Conservation (phyloP, 2,888 invertebrate genomes). For the Chymomyza caudatula region DNA sequence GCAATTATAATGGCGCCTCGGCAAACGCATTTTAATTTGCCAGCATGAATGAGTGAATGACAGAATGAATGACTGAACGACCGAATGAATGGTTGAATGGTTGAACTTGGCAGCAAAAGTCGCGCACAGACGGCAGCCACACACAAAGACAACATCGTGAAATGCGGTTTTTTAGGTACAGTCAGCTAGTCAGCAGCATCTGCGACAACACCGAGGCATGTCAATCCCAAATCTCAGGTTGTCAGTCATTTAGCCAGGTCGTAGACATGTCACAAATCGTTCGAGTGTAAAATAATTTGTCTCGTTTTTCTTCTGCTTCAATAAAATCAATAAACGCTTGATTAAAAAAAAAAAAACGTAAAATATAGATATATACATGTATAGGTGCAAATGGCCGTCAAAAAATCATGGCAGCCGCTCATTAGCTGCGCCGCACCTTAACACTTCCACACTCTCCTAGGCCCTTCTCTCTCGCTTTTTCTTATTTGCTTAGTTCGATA, state of each 20-base stretch:
- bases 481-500: neutral
- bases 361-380: neutral
- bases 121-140: conserved; percentile 7
- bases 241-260: conserved; percentile 32
- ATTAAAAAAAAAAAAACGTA: conserved; percentile 1
- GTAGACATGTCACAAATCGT: conserved; percentile 59
- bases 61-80: neutral
- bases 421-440: conserved; percentile 41
- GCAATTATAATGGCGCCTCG: conserved; percentile 25
- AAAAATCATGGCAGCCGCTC: conserved; percentile 16
- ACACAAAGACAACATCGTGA: conserved; percentile 16
- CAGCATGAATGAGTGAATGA: neutral
- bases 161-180: conserved; percentile 7
- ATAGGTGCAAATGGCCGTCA: conserved; percentile 30
- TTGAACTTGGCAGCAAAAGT: conserved; percentile 51
- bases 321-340: conserved; percentile 47
- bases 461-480: neutral
- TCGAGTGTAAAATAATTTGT: conserved; percentile 65
- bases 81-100: conserved; percentile 14
- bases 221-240: neutral
- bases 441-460: neutral
- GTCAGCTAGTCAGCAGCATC: conserved; percentile 10
- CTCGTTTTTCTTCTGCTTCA: conserved; percentile 54
- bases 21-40: conserved; percentile 44
- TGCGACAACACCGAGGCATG: conserved; percentile 12